Evolutionary conservation across 2,113 vertebrate species (phyloP), one percentile per base, ranked within the genome.

Genomic region (Sphyrna mokarran): DNA sequence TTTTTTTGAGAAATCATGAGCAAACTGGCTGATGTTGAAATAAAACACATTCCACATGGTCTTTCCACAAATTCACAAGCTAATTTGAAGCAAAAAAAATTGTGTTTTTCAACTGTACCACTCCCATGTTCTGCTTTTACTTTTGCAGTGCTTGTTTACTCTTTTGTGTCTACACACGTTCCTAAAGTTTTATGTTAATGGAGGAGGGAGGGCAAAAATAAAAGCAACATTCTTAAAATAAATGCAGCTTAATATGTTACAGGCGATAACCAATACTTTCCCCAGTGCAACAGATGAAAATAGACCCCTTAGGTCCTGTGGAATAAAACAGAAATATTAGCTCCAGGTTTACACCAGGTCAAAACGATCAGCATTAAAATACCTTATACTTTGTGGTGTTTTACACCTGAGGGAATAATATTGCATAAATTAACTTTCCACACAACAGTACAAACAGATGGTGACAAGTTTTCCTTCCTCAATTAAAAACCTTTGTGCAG

Each of bases 391-490:
- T 40, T 43, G 37, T 83, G 78, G n/a, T 20, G 78, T 43, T 40
- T 83, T 83, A 20, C 80, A 40, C n/a, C n/a, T 83, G n/a, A 83
- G 78, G 78, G 78, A 37, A 83, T 83, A 83, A 37, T 83, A 83
- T 40, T 83, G n/a, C n/a, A 40, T 83, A 83, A 83, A 83, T 83
- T 83, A 83, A 83, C 80, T 83, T 83, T 83, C 80, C 80, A 83
- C 0, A 43, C 37, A 83, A 83, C 16, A 22, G 37, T 20, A 20
- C 80, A 83, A 83, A 18, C 37, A 83, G 80, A 83, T 83, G 80
- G 16, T 83, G 37, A 40, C 37, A 43, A 40, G 80, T 20, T 83
- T 83, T 83, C 16, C 37, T 83, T 83, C 37, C 37, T 1, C 37
- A 83, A 43, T 40, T 14, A 7, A 13, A 18, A 40, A 83, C 37